These are phyloP conservation scores for Apteryx owenii DNA, from an alignment of 2,113 vertebrate species.

Conservation along the genomic window DNA sequence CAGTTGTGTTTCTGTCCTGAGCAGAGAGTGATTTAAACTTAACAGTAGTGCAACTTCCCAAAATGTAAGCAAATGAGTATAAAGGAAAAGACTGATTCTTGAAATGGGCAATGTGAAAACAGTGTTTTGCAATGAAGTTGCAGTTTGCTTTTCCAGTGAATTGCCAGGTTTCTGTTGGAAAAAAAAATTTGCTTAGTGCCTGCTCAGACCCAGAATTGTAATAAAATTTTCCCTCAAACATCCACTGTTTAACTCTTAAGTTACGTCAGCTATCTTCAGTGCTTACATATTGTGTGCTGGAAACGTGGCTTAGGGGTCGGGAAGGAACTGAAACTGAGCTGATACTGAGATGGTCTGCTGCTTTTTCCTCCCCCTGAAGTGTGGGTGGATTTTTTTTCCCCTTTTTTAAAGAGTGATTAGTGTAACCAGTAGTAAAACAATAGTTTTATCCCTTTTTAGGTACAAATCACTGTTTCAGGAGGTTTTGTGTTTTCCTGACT, in stretches of 20 bases:
- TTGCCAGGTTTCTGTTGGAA: constrained; percentile 26
- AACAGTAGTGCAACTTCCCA: fast-evolving
- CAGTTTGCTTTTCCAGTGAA: constrained; percentile 13
- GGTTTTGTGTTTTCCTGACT: not conserved
- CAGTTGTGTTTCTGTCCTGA: not conserved
- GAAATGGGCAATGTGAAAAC: not conserved
- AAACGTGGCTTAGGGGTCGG: not conserved
- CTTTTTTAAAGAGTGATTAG: too few species aligned
- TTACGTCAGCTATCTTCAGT: not conserved
- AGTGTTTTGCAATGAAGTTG: not conserved
- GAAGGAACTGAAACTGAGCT: not conserved
- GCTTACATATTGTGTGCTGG: not conserved
- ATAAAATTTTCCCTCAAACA: constrained; percentile 10
- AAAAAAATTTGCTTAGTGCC: not conserved
- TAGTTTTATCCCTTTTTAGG: not conserved
- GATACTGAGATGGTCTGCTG: not conserved
- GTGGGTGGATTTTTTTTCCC: not conserved
- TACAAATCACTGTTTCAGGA: not conserved
- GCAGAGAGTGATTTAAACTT: not conserved
- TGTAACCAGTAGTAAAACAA: fast-evolving
- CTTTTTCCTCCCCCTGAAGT: not conserved
- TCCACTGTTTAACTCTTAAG: not conserved
- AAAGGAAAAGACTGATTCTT: not conserved
- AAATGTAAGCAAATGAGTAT: not conserved
- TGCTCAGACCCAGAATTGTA: not conserved